Conservation (phyloP, 2,113 vertebrate species). For the Ceratotherium simum region DNA sequence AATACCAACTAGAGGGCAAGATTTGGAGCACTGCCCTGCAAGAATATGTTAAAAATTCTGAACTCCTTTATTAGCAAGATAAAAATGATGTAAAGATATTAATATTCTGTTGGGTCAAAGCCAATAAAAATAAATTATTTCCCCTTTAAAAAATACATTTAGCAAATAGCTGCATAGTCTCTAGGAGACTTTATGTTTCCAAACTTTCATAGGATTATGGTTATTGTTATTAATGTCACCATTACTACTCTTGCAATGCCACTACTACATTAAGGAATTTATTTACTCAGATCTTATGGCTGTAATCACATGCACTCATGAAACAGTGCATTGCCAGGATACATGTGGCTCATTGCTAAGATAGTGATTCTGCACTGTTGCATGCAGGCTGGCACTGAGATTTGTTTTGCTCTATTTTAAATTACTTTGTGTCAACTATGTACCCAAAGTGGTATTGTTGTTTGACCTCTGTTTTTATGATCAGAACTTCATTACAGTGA, state of each 20-base stretch:
- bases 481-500: conserved; percentile 54
- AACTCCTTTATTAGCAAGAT: conserved; percentile 84
- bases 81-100: conserved; percentile 75
- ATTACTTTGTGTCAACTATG: conserved; percentile 6
- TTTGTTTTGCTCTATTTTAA: conserved; percentile 40
- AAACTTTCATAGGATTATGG: conserved; percentile 74
- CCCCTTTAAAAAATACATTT: conserved; percentile 74
- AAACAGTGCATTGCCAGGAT: neutral
- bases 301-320: conserved; percentile 62
- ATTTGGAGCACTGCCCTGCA: conserved; percentile 84
- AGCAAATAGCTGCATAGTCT: conserved; percentile 64
- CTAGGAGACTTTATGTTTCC: conserved; percentile 64
- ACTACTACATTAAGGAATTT: conserved; percentile 62
- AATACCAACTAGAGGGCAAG: conserved; percentile 89
- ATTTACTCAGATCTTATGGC: conserved; percentile 73
- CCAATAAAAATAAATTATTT: conserved; percentile 78
- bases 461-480: conserved; percentile 36
- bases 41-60: conserved; percentile 84
- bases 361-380: neutral
- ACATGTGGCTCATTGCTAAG: neutral
- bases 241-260: conserved; percentile 62
- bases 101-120: conserved; percentile 75
- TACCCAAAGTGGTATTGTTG: neutral
- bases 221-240: conserved; percentile 74
- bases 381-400: conserved; percentile 46